Evolutionary conservation across 2,888 invertebrate species (phyloP).

Genomic region (Lamproptera curius): DNA sequence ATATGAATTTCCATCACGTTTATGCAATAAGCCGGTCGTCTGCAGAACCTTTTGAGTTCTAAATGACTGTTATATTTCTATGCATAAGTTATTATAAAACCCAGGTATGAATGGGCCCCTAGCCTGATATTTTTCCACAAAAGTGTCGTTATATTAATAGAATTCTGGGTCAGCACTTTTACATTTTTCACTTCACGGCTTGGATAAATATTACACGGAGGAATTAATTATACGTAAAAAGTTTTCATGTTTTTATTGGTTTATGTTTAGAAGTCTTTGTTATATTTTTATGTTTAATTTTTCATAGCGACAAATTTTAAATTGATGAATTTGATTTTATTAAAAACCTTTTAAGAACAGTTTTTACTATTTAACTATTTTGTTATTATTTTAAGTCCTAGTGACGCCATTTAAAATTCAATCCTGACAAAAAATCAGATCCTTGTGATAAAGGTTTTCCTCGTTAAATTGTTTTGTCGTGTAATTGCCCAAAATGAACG

Average conservation of each 20-base stretch:
- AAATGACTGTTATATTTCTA: slow-evolving; percentile 14
- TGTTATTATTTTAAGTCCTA: too few species aligned
- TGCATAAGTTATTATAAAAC: slow-evolving; percentile 16
- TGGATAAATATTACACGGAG: slow-evolving; percentile 4
- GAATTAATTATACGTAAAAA: background rate
- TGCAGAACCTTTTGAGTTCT: slow-evolving; percentile 6
- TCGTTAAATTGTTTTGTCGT: too few species aligned
- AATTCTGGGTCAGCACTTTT: slow-evolving; percentile 13
- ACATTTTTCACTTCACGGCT: slow-evolving; percentile 17
- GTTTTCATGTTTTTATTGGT: background rate
- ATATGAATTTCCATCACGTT: slow-evolving; percentile 3
- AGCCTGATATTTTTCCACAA: slow-evolving; percentile 11
- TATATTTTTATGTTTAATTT: background rate
- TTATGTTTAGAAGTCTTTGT: background rate
- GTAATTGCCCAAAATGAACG: too few species aligned
- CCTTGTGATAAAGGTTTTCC: too few species aligned
- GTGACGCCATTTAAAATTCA: too few species aligned
- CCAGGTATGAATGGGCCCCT: slow-evolving; percentile 14
- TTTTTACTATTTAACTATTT: too few species aligned
- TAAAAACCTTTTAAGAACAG: too few species aligned
- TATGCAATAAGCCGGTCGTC: background rate
- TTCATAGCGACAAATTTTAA: too few species aligned
- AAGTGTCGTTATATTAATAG: slow-evolving; percentile 18
- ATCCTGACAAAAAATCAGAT: too few species aligned
- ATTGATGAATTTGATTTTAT: too few species aligned